These are phyloP conservation scores for Eucriotettix oculatus DNA, from an alignment of 2,888 invertebrate species.

Conservation along the genomic window DNA sequence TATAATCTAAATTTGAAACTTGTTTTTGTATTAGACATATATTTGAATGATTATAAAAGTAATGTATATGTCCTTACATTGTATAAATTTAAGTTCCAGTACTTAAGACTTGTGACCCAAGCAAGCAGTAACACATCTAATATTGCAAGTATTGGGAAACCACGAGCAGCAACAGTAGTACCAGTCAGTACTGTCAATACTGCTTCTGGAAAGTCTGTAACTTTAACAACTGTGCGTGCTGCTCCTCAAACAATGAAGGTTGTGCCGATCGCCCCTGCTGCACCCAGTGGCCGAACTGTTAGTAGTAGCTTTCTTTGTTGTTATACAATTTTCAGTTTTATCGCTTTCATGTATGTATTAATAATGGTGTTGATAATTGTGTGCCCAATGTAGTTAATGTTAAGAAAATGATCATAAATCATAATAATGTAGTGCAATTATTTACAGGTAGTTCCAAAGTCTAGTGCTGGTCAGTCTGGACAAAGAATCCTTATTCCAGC, in stretches of 20 bases:
- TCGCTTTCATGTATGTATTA: not conserved
- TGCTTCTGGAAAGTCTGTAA: not conserved
- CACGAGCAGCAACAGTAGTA: constrained; percentile 6
- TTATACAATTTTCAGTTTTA: not conserved
- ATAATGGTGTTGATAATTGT: not conserved
- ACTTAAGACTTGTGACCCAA: constrained; percentile 39
- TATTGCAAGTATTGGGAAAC: constrained; percentile 12
- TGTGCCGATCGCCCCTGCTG: constrained; percentile 12
- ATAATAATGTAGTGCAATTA: too few species aligned
- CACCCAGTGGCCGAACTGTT: constrained; percentile 2
- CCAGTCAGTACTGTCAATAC: constrained; percentile 5
- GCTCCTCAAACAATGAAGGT: constrained; percentile 10
- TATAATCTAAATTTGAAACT: too few species aligned
- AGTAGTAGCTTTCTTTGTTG: not conserved
- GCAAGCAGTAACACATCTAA: constrained; percentile 6
- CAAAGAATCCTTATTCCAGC: constrained; percentile 28
- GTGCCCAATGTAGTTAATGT: too few species aligned
- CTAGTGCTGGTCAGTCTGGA: constrained; percentile 19
- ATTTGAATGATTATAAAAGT: too few species aligned
- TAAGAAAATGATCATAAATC: too few species aligned
- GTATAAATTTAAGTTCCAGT: constrained; percentile 34
- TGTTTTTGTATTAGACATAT: too few species aligned
- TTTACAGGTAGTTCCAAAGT: constrained; percentile 25
- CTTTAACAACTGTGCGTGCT: constrained; percentile 3
- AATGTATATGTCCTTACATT: too few species aligned